Conservation (phyloP, 2,797 vertebrate genomes). For the Eutrigla gurnardus region DNA sequence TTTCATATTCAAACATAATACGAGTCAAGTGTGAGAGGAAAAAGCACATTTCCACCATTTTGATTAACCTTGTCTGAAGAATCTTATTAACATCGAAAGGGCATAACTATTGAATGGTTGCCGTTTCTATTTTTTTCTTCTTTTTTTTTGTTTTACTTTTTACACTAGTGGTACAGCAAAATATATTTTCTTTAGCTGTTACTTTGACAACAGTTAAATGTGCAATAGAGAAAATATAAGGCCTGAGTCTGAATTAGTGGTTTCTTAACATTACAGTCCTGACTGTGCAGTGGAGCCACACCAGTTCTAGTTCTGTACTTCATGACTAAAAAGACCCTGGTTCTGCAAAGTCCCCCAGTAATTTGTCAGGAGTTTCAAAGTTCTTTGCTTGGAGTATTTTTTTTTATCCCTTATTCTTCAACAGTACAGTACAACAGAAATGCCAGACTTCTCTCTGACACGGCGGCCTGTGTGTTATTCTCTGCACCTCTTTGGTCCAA, state of each 20-base stretch:
- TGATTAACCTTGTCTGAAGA: slow-evolving; percentile 91
- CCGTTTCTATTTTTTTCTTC: slow-evolving; percentile 81
- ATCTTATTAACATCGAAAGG: slow-evolving; percentile 86
- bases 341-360: slow-evolving; percentile 66
- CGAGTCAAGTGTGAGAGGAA: slow-evolving; percentile 91
- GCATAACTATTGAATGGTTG: slow-evolving; percentile 78
- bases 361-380: slow-evolving; percentile 71
- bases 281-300: slow-evolving; percentile 72
- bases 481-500: slow-evolving; percentile 75
- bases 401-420: slow-evolving; percentile 56
- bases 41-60: slow-evolving; percentile 87
- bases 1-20: slow-evolving; percentile 88
- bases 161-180: slow-evolving; percentile 99
- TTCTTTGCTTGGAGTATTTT: slow-evolving; percentile 69
- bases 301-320: slow-evolving; percentile 74
- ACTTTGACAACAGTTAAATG: slow-evolving; percentile 98
- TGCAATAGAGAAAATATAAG: slow-evolving; percentile 99
- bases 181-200: slow-evolving; percentile 99
- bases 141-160: slow-evolving; percentile 78
- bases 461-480: slow-evolving; percentile 63
- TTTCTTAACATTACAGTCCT: slow-evolving; percentile 83
- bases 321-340: slow-evolving; percentile 76
- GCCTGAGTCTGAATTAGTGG: slow-evolving; percentile 99
- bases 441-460: slow-evolving; percentile 66
- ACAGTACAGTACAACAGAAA: slow-evolving; percentile 75